Conservation (phyloP, 2,797 vertebrate genomes). For the Pipistrellus kuhlii region DNA sequence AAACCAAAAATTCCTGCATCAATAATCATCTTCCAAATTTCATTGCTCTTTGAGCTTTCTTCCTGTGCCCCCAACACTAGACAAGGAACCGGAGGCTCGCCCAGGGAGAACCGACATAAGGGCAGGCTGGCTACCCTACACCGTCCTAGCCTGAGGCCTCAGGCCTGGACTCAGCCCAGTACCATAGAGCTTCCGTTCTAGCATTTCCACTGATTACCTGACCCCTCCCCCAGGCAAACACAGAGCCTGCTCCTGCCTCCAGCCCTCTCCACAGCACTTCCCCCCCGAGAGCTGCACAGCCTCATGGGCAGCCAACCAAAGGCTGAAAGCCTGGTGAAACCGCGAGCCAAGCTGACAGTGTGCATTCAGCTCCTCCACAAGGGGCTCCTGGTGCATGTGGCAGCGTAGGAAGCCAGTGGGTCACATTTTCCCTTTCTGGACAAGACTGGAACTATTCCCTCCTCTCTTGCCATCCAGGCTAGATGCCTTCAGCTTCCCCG, state of each 20-base stretch:
- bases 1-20: conserved; percentile 22
- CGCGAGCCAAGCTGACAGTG: not conserved
- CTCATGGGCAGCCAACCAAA: not conserved
- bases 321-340: not conserved
- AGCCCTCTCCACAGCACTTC: not conserved
- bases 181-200: not conserved
- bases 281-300: not conserved
- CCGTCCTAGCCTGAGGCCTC: not conserved
- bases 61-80: not conserved
- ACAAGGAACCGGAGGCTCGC: not conserved
- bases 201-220: conserved; percentile 12
- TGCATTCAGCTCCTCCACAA: not conserved
- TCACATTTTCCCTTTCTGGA: conserved; percentile 10
- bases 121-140: not conserved
- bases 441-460: not conserved
- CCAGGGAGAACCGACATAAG: not conserved
- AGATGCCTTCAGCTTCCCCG: not conserved
- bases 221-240: not conserved
- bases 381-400: not conserved
- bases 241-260: not conserved
- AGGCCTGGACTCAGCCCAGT: not conserved
- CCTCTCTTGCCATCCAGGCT: not conserved
- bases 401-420: not conserved
- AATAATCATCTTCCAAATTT: conserved; percentile 19
- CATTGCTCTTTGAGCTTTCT: conserved; percentile 2